A percentile compares a stretch with the other conserved stretches of the same genome.
phyloP scores from a whole-genome alignment of 2,888 invertebrate species.

The Archips crataeganus region DNA sequence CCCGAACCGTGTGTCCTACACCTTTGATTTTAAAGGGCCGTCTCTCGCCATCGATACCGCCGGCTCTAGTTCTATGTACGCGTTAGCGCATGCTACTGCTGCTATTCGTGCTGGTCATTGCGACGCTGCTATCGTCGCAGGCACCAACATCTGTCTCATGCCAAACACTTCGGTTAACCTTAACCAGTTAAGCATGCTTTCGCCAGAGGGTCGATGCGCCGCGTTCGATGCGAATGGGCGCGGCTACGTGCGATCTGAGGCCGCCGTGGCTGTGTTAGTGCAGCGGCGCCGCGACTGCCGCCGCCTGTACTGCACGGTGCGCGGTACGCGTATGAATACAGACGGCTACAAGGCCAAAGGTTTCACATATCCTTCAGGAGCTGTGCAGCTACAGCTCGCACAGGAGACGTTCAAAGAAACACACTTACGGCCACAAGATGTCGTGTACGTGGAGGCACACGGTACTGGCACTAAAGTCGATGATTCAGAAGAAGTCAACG shows the following conservation, averaged over 20 bases:
- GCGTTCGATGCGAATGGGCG: constrained; percentile 91
- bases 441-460: constrained; percentile 98
- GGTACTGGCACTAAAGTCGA: constrained; percentile 99
- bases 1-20: constrained; percentile 94
- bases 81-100: constrained; percentile 93
- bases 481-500: constrained; percentile 72
- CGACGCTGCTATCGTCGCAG: constrained; percentile 97
- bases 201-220: constrained; percentile 88
- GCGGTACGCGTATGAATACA: constrained; percentile 96
- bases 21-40: no score
- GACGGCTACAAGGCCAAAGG: constrained; percentile 97
- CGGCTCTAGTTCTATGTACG: constrained; percentile 97
- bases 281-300: constrained; percentile 92
- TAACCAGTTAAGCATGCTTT: constrained; percentile 96
- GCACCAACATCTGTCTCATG: constrained; percentile 95
- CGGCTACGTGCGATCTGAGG: constrained; percentile 97
- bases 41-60: constrained; percentile 94
- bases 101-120: constrained; percentile 96
- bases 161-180: constrained; percentile 91
- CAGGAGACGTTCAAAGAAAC: constrained; percentile 94
- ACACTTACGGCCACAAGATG: constrained; percentile 92
- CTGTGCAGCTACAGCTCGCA: constrained; percentile 88
- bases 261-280: constrained; percentile 92
- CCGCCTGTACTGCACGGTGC: constrained; percentile 93
- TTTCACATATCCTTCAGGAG: constrained; percentile 93